Conservation (phyloP, 2,113 vertebrate genomes). For the Odocoileus hemionus region DNA sequence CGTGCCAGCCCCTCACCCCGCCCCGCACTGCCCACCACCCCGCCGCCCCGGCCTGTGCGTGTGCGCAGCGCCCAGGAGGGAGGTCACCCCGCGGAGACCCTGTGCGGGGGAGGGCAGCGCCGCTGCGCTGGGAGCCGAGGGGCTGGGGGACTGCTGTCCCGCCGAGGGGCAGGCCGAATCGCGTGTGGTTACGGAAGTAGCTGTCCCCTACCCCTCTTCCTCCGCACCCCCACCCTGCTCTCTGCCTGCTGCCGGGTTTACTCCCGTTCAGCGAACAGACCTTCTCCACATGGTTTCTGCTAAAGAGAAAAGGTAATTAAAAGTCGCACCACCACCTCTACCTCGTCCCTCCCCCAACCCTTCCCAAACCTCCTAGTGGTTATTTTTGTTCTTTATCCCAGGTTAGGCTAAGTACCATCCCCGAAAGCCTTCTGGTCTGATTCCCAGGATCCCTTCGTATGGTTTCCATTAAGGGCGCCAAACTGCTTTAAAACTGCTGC, state of each 20-base stretch:
- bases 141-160: background rate
- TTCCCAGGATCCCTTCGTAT: constrained; percentile 29
- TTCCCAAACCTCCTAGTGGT: background rate
- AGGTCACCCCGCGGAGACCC: background rate
- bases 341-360: background rate
- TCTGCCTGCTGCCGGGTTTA: background rate
- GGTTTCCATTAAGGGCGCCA: constrained; percentile 63
- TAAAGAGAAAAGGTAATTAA: background rate
- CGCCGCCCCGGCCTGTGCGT: no score
- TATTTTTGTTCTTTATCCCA: background rate
- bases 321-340: background rate
- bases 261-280: background rate
- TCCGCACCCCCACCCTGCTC: accelerated
- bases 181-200: background rate
- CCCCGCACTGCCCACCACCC: accelerated
- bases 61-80: background rate
- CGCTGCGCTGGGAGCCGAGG: accelerated
- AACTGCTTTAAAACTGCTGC: constrained; percentile 23
- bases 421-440: constrained; percentile 41
- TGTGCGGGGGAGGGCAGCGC: background rate
- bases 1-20: background rate
- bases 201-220: background rate
- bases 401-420: constrained; percentile 17
- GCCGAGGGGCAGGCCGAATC: background rate
- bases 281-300: background rate